Base-by-base conservation (phyloP, 35 echinoderm and acorn worm genomes). In the Lytechinus pictus region DNA sequence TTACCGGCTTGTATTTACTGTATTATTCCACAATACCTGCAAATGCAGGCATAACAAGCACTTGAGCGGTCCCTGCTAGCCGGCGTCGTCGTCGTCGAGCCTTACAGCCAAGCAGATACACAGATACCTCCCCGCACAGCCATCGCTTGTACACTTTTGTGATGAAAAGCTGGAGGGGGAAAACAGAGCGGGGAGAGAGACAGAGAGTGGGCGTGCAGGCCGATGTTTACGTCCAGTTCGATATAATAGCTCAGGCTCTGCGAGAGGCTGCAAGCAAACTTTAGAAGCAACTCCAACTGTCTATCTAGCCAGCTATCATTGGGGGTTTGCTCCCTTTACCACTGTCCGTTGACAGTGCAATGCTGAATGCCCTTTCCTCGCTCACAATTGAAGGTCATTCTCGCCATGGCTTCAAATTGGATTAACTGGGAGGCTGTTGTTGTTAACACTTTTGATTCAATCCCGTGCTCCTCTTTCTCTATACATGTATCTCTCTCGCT, bases 351-450 rank as follows among this genome's bases (percentile, higher is more conserved):
- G 6, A 16, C 66, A 8, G 16, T n/a, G n/a, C 14, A 24, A 24
- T 79, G 6, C 19, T 90, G 27, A 93, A 54, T 93, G 92, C 92
- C 92, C 92, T 93, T 93, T 93, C 28, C 92, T 5, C 6, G 92
- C 52, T 55, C 27, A 9, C 55, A 24, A 16, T 8, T 27, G 92
- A 93, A 93, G 92, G 92, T 93, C 92, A 93, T 27, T 11, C 14
- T 27, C 10, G 8, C 54, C 92, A 51, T 24, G 52, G 92, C 92
- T 55, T 57, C 92, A 93, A 93, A 93, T 93, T 93, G 92, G 92
- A 93, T 93, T 93, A 93, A 54, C 92, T 55, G 11, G 8, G 52
- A 57, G 92, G 54, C 92, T 93, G 92, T 93, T 54, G 92, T 44
- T 93, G 92, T 54, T 55, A 93, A 93, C 88, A 54, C 88, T 90